These are phyloP conservation scores for Melanotaenia boesemani DNA, from an alignment of 2,797 vertebrate genomes.

Conservation along the genomic window DNA sequence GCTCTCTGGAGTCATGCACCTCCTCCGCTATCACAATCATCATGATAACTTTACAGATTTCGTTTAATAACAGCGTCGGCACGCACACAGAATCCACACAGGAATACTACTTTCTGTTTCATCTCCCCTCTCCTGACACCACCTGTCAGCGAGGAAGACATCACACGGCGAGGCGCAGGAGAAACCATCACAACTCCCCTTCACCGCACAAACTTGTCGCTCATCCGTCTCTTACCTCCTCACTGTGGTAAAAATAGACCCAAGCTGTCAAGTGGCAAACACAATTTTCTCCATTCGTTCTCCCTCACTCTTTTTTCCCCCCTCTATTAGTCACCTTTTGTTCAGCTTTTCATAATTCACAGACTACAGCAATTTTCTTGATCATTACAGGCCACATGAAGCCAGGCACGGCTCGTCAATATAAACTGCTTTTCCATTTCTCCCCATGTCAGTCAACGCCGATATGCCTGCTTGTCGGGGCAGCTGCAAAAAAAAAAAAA, in stretches of 20 bases:
- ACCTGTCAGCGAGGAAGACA: constrained; percentile 65
- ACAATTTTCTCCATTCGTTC: constrained; percentile 16
- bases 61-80: constrained; percentile 56
- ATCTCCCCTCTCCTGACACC: constrained; percentile 55
- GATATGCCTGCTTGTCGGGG: neutral
- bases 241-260: constrained; percentile 78
- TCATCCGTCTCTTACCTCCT: constrained; percentile 69
- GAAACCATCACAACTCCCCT: constrained; percentile 63
- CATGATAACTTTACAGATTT: constrained; percentile 60
- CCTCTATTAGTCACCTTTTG: constrained; percentile 25
- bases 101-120: constrained; percentile 54
- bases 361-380: constrained; percentile 54
- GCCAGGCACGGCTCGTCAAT: constrained; percentile 13
- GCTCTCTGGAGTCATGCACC: constrained; percentile 37
- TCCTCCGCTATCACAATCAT: constrained; percentile 16
- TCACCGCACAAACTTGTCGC: constrained; percentile 62
- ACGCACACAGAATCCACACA: constrained; percentile 35
- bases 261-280: constrained; percentile 65
- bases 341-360: constrained; percentile 56
- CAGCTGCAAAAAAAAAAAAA: neutral
- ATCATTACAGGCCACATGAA: constrained; percentile 51
- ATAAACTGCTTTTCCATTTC: constrained; percentile 32
- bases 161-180: constrained; percentile 51
- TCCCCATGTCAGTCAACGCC: constrained; percentile 23
- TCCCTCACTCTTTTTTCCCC: neutral